Conservation (phyloP, 1,140 invertebrate species). For the Ptiloglossa arizonensis region DNA sequence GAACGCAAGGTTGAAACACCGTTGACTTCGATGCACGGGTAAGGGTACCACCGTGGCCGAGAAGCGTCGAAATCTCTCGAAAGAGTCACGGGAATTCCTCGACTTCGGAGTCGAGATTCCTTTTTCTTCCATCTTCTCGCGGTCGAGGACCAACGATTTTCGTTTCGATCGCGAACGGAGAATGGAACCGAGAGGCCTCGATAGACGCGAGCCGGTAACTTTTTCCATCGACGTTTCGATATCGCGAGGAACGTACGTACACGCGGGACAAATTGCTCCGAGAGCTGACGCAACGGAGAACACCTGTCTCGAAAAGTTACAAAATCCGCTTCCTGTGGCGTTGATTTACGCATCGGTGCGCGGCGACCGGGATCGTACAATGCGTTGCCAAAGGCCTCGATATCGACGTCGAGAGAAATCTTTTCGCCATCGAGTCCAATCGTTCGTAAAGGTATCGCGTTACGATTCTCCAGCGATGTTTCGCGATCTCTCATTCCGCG, state of each 20-base stretch:
- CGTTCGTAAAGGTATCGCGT: no score
- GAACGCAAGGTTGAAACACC: no score
- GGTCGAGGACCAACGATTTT: no score
- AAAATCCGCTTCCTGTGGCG: conserved; percentile 62
- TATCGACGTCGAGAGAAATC: conserved; percentile 29
- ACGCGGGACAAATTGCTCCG: conserved; percentile 58
- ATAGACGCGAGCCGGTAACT: conserved; percentile 22
- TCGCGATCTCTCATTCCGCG: no score
- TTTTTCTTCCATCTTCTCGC: no score
- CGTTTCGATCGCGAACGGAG: conserved; percentile 31
- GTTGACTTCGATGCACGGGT: no score
- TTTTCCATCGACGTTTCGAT: conserved; percentile 48
- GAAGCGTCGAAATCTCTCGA: no score
- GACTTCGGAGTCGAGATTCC: no score
- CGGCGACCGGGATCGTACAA: conserved; percentile 29
- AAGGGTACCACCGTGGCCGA: no score
- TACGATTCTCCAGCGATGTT: no score
- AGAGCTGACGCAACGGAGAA: conserved; percentile 59
- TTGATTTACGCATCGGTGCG: conserved; percentile 32
- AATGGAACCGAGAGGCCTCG: background rate
- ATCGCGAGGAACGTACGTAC: conserved; percentile 28
- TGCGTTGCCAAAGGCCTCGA: background rate
- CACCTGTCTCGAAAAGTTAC: conserved; percentile 67
- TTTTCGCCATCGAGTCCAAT: no score
- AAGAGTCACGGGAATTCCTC: no score